Conservation (phyloP, 2,113 vertebrate genomes). For the Australoheros scitulus region DNA sequence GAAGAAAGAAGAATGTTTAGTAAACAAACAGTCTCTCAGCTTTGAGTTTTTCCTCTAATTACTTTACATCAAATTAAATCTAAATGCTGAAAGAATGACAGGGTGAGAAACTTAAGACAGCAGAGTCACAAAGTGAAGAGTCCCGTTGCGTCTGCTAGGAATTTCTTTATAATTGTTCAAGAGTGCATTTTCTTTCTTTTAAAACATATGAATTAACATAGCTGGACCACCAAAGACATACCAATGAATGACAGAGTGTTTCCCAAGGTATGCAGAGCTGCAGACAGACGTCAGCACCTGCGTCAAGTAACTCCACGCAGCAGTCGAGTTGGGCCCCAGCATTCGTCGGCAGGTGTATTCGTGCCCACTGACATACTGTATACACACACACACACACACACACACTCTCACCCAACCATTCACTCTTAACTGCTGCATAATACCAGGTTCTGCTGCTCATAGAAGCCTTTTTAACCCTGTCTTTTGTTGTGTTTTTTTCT, state of each 20-base stretch:
- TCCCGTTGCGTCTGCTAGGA: fast-evolving
- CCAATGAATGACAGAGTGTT: neutral
- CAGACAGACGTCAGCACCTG: conserved; percentile 30
- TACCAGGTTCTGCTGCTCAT: neutral
- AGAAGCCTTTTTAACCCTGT: neutral
- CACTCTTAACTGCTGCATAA: neutral
- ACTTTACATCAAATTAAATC: neutral
- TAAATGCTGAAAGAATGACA: neutral
- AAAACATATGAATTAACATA: conserved; percentile 15
- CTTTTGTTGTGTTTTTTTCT: conserved; percentile 23
- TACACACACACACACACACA: neutral
- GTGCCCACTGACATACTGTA: neutral
- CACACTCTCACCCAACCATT: neutral
- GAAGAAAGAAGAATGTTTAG: neutral
- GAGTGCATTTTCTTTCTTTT: neutral
- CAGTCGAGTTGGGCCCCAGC: neutral
- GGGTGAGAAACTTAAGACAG: neutral
- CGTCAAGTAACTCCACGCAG: conserved; percentile 28
- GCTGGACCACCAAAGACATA: neutral
- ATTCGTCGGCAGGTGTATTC: conserved; percentile 10
- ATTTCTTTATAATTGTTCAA: neutral
- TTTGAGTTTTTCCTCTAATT: neutral
- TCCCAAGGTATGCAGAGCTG: neutral
- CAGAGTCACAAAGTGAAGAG: neutral
- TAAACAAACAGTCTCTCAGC: neutral